Conservation (phyloP, 2,888 invertebrate genomes). For the Drosophila meridionalis region DNA sequence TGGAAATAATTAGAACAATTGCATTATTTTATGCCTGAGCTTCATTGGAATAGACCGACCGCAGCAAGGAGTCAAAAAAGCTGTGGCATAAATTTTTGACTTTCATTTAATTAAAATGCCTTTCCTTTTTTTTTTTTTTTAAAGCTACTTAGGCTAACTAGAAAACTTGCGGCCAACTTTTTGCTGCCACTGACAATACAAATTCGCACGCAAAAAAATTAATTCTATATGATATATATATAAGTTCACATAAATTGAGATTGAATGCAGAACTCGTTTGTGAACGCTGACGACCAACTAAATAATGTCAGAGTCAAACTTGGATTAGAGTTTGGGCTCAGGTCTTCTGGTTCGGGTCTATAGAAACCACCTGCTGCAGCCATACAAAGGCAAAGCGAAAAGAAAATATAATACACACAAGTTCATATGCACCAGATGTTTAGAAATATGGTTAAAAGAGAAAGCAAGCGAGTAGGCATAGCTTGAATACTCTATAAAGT, state of each 20-base stretch:
- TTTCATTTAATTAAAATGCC: constrained; percentile 72
- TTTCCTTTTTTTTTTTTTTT: constrained; percentile 28
- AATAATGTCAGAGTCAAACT: constrained; percentile 35
- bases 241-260: constrained; percentile 22
- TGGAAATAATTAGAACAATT: constrained; percentile 69
- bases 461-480: background rate
- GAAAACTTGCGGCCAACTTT: constrained; percentile 65
- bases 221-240: constrained; percentile 4
- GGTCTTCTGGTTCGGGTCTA: constrained; percentile 26
- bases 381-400: constrained; percentile 31
- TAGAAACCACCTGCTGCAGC: constrained; percentile 76
- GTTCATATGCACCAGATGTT: constrained; percentile 56
- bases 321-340: background rate
- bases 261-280: constrained; percentile 58
- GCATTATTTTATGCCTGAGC: constrained; percentile 55
- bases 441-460: constrained; percentile 27
- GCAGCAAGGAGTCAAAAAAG: constrained; percentile 14
- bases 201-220: constrained; percentile 46
- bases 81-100: constrained; percentile 39
- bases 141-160: constrained; percentile 73
- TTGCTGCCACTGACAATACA: constrained; percentile 29
- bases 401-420: constrained; percentile 42
- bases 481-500: constrained; percentile 29
- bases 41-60: background rate
- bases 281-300: constrained; percentile 19